Evolutionary conservation across 2,113 vertebrate genomes (phyloP).

Genomic region (Oncorhynchus kisutch): DNA sequence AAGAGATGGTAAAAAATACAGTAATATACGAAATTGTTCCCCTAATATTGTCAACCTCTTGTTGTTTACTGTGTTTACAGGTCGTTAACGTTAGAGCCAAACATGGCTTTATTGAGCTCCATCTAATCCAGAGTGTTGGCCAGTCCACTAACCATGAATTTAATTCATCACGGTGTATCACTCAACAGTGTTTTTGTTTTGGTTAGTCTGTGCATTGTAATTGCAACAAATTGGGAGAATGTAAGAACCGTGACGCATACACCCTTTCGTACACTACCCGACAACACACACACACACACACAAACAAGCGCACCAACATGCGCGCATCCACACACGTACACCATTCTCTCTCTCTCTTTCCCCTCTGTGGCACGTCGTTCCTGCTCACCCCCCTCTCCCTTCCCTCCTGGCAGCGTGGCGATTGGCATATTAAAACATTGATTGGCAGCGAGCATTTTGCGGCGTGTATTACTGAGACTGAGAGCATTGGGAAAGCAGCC

Average conservation of each 20-base stretch:
- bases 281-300: not conserved
- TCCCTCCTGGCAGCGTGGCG: constrained; percentile 63
- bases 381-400: not conserved
- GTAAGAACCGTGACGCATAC: too few relatives aligned
- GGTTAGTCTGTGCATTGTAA: too few relatives aligned
- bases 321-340: not conserved
- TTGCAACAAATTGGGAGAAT: too few relatives aligned
- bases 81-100: not conserved
- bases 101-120: not conserved
- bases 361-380: not conserved
- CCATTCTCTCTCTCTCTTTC: not conserved
- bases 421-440: constrained; percentile 83
- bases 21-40: not conserved
- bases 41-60: not conserved
- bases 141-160: not conserved
- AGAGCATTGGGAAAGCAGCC: constrained; percentile 59
- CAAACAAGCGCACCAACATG: not conserved
- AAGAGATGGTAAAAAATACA: not conserved
- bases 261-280: not conserved
- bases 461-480: constrained; percentile 62
- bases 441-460: constrained; percentile 73
- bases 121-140: not conserved
- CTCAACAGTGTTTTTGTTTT: too few relatives aligned
- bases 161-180: too few relatives aligned
- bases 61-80: not conserved